These are phyloP conservation scores for Sterna hirundo DNA, from an alignment of 2,113 vertebrate species.

Conservation along the genomic window DNA sequence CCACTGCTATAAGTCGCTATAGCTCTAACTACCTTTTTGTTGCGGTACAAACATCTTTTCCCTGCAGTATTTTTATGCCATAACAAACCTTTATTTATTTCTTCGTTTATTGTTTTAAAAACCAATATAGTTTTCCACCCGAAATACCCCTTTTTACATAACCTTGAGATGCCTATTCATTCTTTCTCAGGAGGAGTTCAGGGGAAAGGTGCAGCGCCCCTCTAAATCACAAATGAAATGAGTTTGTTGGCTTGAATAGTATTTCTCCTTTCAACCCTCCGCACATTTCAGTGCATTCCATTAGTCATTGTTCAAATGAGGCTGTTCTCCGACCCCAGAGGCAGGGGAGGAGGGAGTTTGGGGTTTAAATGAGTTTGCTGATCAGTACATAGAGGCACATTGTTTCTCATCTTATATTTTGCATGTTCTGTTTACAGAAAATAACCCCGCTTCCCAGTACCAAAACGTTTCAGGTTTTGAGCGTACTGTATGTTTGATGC, in stretches of 20 bases:
- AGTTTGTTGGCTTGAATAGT: conserved; percentile 64
- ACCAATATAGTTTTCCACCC: conserved; percentile 19
- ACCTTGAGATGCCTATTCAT: conserved; percentile 61
- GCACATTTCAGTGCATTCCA: conserved; percentile 67
- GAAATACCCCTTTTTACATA: conserved; percentile 59
- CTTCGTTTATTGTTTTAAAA: conserved; percentile 68
- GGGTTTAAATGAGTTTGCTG: conserved; percentile 70
- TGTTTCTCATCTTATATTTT: conserved; percentile 55
- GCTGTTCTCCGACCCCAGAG: conserved; percentile 57
- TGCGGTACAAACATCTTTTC: background rate
- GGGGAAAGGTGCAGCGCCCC: conserved; percentile 39
- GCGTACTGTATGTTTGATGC: conserved; percentile 53
- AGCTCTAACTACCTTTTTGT: background rate
- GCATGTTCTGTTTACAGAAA: conserved; percentile 40
- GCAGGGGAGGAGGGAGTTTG: conserved; percentile 65
- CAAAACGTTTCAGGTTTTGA: conserved; percentile 49
- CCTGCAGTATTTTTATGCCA: background rate
- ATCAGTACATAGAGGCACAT: conserved; percentile 62
- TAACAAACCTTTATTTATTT: conserved; percentile 30
- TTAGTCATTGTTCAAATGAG: conserved; percentile 67
- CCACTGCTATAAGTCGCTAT: background rate
- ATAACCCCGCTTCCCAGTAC: background rate
- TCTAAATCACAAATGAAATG: conserved; percentile 73
- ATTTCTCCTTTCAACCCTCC: conserved; percentile 63
- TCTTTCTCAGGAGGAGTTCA: conserved; percentile 57